Percentiles rank a stretch among this genome's conserved stretches.
Conservation (phyloP, 2,888 invertebrate species). For the Boloria euphrosyne region DNA sequence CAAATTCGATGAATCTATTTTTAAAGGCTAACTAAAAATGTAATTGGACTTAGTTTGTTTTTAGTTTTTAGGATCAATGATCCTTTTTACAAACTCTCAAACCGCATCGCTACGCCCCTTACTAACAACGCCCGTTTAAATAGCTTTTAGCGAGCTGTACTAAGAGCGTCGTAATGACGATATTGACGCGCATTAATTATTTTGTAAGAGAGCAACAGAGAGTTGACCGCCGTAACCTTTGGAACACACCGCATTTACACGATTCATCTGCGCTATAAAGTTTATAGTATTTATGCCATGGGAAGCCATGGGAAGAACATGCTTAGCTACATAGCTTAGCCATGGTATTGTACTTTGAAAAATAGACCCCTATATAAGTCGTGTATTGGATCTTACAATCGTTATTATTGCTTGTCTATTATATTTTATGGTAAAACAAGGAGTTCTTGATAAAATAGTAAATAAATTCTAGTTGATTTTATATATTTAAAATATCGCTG, state of each 20-base stretch:
- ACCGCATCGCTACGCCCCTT: constrained; percentile 41
- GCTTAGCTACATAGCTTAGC: neutral
- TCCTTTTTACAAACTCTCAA: neutral
- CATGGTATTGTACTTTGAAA: too few relatives aligned
- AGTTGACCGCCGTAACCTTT: constrained; percentile 35
- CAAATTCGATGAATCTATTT: too few relatives aligned
- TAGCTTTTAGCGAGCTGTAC: constrained; percentile 57
- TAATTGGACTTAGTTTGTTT: too few relatives aligned
- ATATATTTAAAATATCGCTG: too few relatives aligned
- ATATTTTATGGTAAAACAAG: too few relatives aligned
- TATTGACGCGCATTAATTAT: constrained; percentile 63
- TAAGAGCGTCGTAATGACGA: constrained; percentile 45
- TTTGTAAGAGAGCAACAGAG: constrained; percentile 37
- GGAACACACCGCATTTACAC: constrained; percentile 14
- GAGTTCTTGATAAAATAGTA: too few relatives aligned
- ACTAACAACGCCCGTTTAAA: constrained; percentile 35
- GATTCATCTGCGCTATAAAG: constrained; percentile 22
- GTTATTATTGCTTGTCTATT: too few relatives aligned
- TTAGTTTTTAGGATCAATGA: too few relatives aligned
- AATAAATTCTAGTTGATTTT: too few relatives aligned
- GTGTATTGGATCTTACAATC: too few relatives aligned
- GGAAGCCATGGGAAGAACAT: constrained; percentile 12
- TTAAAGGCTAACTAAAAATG: too few relatives aligned
- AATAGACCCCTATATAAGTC: too few relatives aligned
- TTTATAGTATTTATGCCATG: constrained; percentile 11